Percentiles rank a stretch among this genome's conserved stretches.
Conservation (phyloP, 1,140 invertebrate species). For the Cryptotermes secundus region DNA sequence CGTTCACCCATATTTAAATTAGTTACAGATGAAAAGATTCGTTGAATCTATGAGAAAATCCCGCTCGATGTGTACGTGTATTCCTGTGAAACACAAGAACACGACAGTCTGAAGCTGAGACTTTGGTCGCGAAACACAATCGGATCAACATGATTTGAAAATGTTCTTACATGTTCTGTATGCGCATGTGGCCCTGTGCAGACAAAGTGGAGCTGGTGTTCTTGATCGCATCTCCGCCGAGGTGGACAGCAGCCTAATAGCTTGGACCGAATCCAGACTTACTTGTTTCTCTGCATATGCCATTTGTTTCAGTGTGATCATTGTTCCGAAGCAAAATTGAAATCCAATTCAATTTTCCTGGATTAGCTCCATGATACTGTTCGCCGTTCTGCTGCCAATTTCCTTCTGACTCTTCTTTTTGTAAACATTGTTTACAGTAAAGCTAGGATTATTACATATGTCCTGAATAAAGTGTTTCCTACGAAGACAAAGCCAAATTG, state of each 20-base stretch:
- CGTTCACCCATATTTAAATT: too few species aligned
- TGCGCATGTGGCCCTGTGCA: too few species aligned
- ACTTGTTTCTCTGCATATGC: not conserved
- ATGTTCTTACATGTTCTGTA: too few species aligned
- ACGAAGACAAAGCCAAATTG: not conserved
- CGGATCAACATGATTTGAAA: too few species aligned
- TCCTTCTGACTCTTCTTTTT: not conserved
- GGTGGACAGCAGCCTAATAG: not conserved
- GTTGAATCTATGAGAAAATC: too few species aligned
- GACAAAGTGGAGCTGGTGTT: too few species aligned
- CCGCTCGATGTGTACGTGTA: too few species aligned
- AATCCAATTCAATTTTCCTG: not conserved
- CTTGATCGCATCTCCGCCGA: not conserved
- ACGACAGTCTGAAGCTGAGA: too few species aligned
- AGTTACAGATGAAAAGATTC: too few species aligned
- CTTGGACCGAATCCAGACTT: not conserved
- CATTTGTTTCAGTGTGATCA: not conserved
- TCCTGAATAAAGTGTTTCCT: not conserved
- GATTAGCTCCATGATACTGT: not conserved
- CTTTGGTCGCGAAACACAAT: too few species aligned
- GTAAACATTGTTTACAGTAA: constrained; percentile 1
- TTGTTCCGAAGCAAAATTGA: not conserved
- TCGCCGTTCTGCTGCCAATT: not conserved
- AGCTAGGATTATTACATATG: not conserved
- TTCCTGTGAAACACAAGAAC: too few species aligned